Conservation (phyloP, 2,797 vertebrate species). For the Anolis apletophallus region DNA sequence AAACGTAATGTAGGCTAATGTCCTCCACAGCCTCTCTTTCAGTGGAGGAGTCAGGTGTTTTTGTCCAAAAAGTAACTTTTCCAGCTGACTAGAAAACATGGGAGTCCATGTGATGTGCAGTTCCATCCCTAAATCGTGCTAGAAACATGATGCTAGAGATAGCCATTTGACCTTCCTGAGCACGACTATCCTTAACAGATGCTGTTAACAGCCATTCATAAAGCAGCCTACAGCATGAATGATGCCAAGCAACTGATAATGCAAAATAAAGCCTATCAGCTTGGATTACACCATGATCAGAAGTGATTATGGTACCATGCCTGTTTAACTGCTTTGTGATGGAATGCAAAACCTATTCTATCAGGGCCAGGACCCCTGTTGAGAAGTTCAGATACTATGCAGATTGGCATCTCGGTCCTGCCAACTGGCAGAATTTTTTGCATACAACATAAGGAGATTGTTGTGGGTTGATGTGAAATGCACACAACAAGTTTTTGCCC, state of each 20-base stretch:
- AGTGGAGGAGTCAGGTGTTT: no score
- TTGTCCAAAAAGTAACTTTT: no score
- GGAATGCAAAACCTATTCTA: not conserved
- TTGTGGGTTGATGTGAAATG: not conserved
- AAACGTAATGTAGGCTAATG: no score
- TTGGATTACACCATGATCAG: not conserved
- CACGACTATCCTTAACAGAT: not conserved
- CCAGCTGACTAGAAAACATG: not conserved
- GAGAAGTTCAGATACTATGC: not conserved
- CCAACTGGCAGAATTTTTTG: not conserved
- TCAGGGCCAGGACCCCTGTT: not conserved
- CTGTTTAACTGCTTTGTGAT: not conserved
- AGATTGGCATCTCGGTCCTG: not conserved
- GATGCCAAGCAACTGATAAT: not conserved
- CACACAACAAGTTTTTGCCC: not conserved
- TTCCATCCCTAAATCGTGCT: not conserved
- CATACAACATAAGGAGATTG: not conserved
- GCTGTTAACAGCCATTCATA: not conserved
- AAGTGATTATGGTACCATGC: not conserved
- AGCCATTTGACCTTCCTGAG: not conserved
- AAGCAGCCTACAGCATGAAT: not conserved
- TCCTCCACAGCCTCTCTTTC: no score
- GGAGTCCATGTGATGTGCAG: not conserved
- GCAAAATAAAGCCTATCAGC: not conserved
- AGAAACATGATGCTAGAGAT: not conserved